phyloP scores from a whole-genome alignment of 2,113 vertebrate species.

The Tapirus terrestris region DNA sequence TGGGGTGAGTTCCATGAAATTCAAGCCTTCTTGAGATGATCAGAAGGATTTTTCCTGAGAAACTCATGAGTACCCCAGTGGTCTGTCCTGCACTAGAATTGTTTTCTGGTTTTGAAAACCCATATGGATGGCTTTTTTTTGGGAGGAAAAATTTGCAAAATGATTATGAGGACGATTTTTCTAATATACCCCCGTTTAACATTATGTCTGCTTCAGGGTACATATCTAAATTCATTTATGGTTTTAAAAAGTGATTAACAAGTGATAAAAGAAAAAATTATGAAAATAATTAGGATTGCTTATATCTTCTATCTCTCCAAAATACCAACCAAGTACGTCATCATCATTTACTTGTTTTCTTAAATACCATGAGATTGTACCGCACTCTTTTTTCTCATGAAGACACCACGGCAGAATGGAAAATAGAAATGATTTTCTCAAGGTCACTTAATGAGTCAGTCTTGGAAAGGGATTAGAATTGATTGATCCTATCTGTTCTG shows the following conservation, averaged over 20 bases:
- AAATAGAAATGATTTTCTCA: slow-evolving; percentile 70
- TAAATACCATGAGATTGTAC: slow-evolving; percentile 45
- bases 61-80: neutral
- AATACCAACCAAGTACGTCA: neutral
- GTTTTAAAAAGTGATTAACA: neutral
- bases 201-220: neutral
- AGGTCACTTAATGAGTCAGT: slow-evolving; percentile 79
- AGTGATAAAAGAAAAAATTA: neutral
- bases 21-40: neutral
- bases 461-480: slow-evolving; percentile 63
- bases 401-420: slow-evolving; percentile 56
- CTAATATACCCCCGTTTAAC: neutral
- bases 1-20: neutral
- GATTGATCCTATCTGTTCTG: slow-evolving; percentile 68
- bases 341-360: neutral
- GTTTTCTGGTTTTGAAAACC: slow-evolving; percentile 22
- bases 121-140: neutral
- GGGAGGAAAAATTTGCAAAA: neutral
- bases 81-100: neutral
- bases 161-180: neutral
- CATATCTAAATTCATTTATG: neutral
- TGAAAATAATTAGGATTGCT: neutral
- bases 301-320: neutral
- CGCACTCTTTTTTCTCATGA: slow-evolving; percentile 62
- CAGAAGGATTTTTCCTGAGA: neutral